Conservation (phyloP, 1,140 invertebrate genomes). For the Globodera rostochiensis region DNA sequence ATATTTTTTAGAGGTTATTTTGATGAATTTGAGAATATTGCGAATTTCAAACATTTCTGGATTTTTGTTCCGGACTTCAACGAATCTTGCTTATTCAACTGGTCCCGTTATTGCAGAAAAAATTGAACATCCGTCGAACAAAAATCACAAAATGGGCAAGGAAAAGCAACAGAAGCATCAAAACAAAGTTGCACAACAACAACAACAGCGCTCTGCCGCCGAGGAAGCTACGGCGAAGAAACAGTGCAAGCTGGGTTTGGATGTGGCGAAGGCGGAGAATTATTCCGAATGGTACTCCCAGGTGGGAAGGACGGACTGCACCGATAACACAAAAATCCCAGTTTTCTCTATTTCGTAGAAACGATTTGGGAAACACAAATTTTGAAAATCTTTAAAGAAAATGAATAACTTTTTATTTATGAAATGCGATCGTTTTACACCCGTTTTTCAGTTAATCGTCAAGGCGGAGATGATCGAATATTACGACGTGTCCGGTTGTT, state of each 20-base stretch:
- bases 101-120: neutral
- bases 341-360: no score
- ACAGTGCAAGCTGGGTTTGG: constrained; percentile 83
- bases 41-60: no score
- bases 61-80: neutral
- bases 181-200: neutral
- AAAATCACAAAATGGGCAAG: neutral
- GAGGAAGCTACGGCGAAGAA: constrained; percentile 73
- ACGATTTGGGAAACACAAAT: no score
- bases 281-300: constrained; percentile 97
- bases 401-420: constrained; percentile 9
- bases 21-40: no score
- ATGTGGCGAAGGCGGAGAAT: constrained; percentile 88
- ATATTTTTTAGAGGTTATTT: no score
- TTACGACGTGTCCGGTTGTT: constrained; percentile 98
- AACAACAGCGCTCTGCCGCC: neutral
- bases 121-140: neutral
- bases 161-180: neutral
- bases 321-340: no score
- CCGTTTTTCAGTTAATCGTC: constrained; percentile 76
- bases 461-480: constrained; percentile 99
- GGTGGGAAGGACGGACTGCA: constrained; percentile 65
- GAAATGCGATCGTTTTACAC: no score
- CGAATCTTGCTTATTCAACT: neutral
- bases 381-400: no score